These are phyloP conservation scores for Sinopyrophorus schimmeli DNA, from an alignment of 2,888 invertebrate species.

Conservation along the genomic window DNA sequence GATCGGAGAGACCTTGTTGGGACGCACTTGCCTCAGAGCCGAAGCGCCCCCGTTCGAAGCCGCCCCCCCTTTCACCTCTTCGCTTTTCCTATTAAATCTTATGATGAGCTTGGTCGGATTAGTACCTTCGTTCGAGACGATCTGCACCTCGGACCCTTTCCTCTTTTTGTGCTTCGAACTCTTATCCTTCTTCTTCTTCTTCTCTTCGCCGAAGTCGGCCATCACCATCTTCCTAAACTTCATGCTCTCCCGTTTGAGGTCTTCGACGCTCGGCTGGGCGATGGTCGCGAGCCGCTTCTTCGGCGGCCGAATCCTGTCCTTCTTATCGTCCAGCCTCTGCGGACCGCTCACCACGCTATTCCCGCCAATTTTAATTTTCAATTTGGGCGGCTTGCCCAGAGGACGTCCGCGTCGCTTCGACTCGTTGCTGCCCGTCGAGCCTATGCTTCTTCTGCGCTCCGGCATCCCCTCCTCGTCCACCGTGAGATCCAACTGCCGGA, in stretches of 20 bases:
- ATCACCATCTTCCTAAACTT: conserved; percentile 82
- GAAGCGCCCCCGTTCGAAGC: conserved; percentile 45
- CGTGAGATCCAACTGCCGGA: conserved; percentile 66
- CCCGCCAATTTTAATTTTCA: conserved; percentile 67
- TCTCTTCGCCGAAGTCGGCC: conserved; percentile 78
- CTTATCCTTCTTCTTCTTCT: conserved; percentile 60
- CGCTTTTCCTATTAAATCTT: conserved; percentile 37
- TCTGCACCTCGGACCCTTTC: conserved; percentile 59
- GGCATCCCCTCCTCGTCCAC: conserved; percentile 59
- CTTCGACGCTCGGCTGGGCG: conserved; percentile 75
- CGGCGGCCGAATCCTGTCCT: conserved; percentile 69
- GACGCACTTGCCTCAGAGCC: conserved; percentile 62
- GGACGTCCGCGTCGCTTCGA: conserved; percentile 54
- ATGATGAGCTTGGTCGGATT: conserved; percentile 64
- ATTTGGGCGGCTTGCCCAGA: conserved; percentile 60
- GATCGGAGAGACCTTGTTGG: conserved; percentile 75
- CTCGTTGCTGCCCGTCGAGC: conserved; percentile 53
- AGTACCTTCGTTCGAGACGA: conserved; percentile 60
- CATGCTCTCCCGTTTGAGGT: conserved; percentile 83
- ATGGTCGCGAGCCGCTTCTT: conserved; percentile 71
- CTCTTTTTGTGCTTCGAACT: conserved; percentile 63
- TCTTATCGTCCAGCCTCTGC: conserved; percentile 55
- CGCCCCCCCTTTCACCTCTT: conserved; percentile 20
- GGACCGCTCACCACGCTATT: conserved; percentile 58
- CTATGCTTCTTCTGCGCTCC: conserved; percentile 55